Evolutionary conservation across 2,888 invertebrate genomes (phyloP).

Genomic region (Melipona beecheii): DNA sequence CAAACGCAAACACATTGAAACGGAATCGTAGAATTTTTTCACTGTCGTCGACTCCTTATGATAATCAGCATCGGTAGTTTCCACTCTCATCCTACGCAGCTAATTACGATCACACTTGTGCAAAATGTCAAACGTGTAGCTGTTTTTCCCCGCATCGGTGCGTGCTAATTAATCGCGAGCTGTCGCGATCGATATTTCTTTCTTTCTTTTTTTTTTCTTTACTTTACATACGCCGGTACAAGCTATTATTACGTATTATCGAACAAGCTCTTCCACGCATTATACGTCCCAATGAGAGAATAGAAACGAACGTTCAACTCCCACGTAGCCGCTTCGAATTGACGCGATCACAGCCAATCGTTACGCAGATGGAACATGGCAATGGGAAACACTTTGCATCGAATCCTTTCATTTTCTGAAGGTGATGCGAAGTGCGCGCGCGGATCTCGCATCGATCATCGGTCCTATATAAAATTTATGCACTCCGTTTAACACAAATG

Average conservation of each 20-base stretch:
- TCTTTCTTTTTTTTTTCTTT: too few relatives aligned
- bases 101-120: constrained; percentile 51
- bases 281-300: background rate
- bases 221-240: background rate
- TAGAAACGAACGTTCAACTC: background rate
- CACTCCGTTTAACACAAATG: background rate
- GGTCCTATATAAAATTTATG: background rate
- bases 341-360: constrained; percentile 46
- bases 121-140: constrained; percentile 56
- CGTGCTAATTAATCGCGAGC: constrained; percentile 40
- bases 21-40: constrained; percentile 38
- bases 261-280: background rate
- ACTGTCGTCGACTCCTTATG: constrained; percentile 10
- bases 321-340: constrained; percentile 17
- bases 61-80: constrained; percentile 40
- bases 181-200: background rate
- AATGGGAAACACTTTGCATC: background rate
- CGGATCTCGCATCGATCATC: background rate
- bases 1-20: constrained; percentile 12
- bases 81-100: constrained; percentile 40
- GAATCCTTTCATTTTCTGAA: background rate
- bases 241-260: background rate
- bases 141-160: constrained; percentile 19
- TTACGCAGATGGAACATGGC: background rate
- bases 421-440: background rate